Base-by-base conservation (phyloP, 2,888 invertebrate species). In the Julus scanicus region DNA sequence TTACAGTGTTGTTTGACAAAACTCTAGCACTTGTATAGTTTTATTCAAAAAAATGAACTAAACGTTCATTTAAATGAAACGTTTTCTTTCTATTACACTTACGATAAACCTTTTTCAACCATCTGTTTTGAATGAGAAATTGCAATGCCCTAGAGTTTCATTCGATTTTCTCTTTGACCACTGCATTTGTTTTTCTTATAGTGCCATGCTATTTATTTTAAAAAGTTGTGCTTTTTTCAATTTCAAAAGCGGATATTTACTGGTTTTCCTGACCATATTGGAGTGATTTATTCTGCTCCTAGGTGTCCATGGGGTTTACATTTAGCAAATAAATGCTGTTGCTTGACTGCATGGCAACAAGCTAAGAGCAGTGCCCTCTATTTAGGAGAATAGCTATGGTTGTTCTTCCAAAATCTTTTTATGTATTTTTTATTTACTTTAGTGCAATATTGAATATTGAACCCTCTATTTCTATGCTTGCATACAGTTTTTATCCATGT, bases 361-460 rank as follows among this genome's bases (percentile, higher is more conserved):
- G 6, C 44, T 44, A 44, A 44, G 6, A 44, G 6, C 13, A 29
- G 11, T 29, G 37, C 80, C 37, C 15, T 37, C 80, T 9, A 15
- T 80, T 11, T 29, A 29, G 20, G 29, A 71, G 15, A 80, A 80
- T 80, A 29, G 80, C 63, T 29, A 37, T 37, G 80, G 80, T 13
- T 37, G 20, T 80, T 3, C 80, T 37, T 80, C 37, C 13, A 80
- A 29, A 37, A 80, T 29, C 11, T 80, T 80, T 80, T 37, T 80
- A 80, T 80, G 37, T 29, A 80, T 80, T 37, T 80, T 80, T 80
- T 37, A 80, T 80, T 80, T 37, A 1, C 80, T 13, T 29, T 37
- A 80, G 80, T 37, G 29, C 80, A 80, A 80, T 80, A 37, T 80
- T 37, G 80, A 80, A 80, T 80, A 80, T 80, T 80, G 80, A 80